Evolutionary conservation across 2,888 invertebrate species (phyloP), one percentile per base, ranked within the genome.

Genomic region (Drosophila nigricruria): DNA sequence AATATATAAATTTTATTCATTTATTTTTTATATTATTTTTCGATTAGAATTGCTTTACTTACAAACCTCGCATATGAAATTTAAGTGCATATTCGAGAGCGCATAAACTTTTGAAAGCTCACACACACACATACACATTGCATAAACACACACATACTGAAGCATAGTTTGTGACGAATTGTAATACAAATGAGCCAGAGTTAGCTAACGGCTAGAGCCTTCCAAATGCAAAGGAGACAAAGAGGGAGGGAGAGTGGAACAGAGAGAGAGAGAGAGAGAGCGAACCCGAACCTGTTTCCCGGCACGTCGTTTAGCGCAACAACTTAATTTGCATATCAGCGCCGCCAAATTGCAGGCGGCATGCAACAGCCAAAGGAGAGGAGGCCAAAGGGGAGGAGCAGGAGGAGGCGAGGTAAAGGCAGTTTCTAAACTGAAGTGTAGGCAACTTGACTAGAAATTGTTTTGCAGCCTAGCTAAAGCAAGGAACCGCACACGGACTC

Each of bases 321-420:
- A 91, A 91, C 91, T 91, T 90, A 92, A 92, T 91, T 92, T 91
- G 84, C 91, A 91, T 91, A 90, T 91, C 91, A 86, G 85, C 84
- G 82, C 85, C 83, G 81, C 91, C 91, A 91, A 92, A 91, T 92
- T 92, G 91, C 91, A 91, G 73, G 80, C 90, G 90, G 86, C 91
- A 91, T 92, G 91, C 91, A 89, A 90, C 87, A 34, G 87, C 49
- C 40, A 56, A 36, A 32, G 30, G 10, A 27, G 43, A 2, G 43
- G 16, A 9, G 6, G 42, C 20, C 3, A 2, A 10, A 16, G 36
- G 2, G 18, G 4, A 18, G 4, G 16, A 9, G 3, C 12, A 12
- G 32, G 20, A 3, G 18, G 34, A 9, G 30, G n/a, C 1, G 4
- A 16, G 5, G 16, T 1, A 9, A 16, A 25, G n/a, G 59, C 50